phyloP scores from a whole-genome alignment of 2,797 vertebrate species.

The Takifugu ocellatus region DNA sequence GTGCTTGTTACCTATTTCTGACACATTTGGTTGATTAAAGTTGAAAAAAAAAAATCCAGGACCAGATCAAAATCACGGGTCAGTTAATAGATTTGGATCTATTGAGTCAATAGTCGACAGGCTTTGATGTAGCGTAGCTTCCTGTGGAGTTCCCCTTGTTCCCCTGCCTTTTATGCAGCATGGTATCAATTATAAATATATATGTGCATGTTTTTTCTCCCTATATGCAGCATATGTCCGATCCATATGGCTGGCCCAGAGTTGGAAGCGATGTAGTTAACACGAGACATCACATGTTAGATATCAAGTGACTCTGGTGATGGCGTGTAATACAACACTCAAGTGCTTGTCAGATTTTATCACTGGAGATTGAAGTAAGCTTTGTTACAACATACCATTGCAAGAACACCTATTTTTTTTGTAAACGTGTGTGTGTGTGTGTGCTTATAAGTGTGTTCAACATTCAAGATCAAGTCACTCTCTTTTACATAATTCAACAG shows the following conservation, averaged over 20 bases:
- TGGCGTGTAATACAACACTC: conserved; percentile 16
- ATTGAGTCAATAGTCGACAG: conserved; percentile 20
- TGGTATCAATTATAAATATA: conserved; percentile 71
- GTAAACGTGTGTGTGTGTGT: too few species aligned
- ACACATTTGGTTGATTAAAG: conserved; percentile 17
- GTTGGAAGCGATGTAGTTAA: conserved; percentile 61
- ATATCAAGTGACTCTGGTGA: conserved; percentile 39
- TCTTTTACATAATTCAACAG: not conserved
- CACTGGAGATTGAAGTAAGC: not conserved
- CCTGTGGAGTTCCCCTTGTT: conserved; percentile 54
- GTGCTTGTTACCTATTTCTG: conserved; percentile 28
- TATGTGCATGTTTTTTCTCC: conserved; percentile 49
- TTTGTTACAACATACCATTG: conserved; percentile 5
- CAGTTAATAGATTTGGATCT: conserved; percentile 9
- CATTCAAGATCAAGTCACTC: not conserved
- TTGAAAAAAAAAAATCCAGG: conserved; percentile 1
- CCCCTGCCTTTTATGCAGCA: conserved; percentile 61
- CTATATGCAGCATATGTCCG: conserved; percentile 63
- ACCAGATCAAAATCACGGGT: conserved; percentile 5
- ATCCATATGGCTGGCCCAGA: conserved; percentile 69
- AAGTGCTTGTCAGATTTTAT: conserved; percentile 13
- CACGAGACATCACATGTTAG: conserved; percentile 43
- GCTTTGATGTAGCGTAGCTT: conserved; percentile 64
- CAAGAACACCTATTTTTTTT: not conserved
- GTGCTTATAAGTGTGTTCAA: not conserved